phyloP scores from a whole-genome alignment of 2,113 vertebrate species.

The Otis tarda region DNA sequence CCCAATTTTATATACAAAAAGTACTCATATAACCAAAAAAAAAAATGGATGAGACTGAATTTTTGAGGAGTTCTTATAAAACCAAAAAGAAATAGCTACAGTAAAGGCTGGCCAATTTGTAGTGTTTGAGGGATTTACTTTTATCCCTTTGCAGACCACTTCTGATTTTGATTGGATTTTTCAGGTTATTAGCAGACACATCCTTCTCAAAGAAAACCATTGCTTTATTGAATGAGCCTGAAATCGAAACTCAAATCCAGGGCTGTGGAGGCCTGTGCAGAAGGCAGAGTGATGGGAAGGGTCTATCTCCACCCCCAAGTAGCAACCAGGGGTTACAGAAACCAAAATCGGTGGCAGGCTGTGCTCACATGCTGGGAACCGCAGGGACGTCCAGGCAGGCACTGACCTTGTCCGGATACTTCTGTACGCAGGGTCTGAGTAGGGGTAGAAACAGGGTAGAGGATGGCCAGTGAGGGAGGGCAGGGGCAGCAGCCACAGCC shows the following conservation, averaged over 20 bases:
- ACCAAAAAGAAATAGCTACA: not conserved
- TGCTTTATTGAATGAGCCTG: not conserved
- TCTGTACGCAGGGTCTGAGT: not conserved
- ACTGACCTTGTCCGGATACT: fast-evolving
- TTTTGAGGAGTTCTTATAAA: not conserved
- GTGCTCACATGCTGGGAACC: not conserved
- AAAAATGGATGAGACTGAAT: not conserved
- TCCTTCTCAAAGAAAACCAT: not conserved
- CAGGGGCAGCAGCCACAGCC: not conserved
- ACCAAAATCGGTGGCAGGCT: fast-evolving
- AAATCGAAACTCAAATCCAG: not conserved
- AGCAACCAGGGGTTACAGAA: not conserved
- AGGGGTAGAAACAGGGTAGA: not conserved
- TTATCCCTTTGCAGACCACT: not conserved
- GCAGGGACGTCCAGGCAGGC: not conserved
- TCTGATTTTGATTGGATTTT: not conserved
- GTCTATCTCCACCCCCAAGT: not conserved
- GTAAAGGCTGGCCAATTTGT: not conserved
- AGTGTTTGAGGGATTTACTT: not conserved
- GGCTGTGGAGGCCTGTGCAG: fast-evolving
- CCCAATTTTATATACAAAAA: not conserved
- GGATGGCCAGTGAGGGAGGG: fast-evolving
- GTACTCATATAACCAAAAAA: not conserved
- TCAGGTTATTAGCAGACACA: not conserved
- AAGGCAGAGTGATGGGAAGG: not conserved